Evolutionary conservation across 2,113 vertebrate species (phyloP), one percentile per base, ranked within the genome.

Genomic region (Cichladusa arquata): DNA sequence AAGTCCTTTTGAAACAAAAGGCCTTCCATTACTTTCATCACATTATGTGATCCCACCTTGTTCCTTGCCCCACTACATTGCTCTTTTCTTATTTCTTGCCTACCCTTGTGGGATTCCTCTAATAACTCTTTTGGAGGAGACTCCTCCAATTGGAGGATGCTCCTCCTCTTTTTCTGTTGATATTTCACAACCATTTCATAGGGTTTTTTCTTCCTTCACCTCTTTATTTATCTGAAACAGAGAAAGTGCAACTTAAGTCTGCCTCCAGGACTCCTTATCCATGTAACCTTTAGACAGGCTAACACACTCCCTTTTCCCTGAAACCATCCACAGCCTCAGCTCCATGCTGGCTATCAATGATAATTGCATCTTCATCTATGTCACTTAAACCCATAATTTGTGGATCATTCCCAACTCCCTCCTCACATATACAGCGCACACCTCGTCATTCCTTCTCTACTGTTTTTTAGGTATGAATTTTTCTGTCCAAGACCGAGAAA

Each of bases 371-470:
- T 86, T 14, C 65, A 61, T 6, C 51, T 14, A 0, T 5, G 47
- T 33, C 74, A 58, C 71, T 29, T 51, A 53, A 58, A 45, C 18
- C 45, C 22, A 6, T 31, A 69, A 90, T 28, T 23, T 2, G 1
- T 13, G 42, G 51, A 58, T 62, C 56, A 83, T 3, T 57, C 50
- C 18, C 47, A 58, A 2, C 3, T 26, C 25, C 38, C 64, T 38
- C 60, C 28, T 45, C 58, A 28, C 9, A 10, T 18, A 29, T 0
- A 1, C 33, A 67, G 14, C 1, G 5, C 3, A 22, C 4, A 29
- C 51, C 24, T 77, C 13, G 2, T 25, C 0, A 0, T 6, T 65
- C 58, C 22, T 74, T 54, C 54, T 31, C 26, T 26, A 18, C 14
- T 7, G 26, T n/a, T 19, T 58, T 84, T 62, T 5, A 1, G 6